Evolutionary conservation across 1,140 invertebrate genomes (phyloP).

Genomic region (Ephestia elutella): DNA sequence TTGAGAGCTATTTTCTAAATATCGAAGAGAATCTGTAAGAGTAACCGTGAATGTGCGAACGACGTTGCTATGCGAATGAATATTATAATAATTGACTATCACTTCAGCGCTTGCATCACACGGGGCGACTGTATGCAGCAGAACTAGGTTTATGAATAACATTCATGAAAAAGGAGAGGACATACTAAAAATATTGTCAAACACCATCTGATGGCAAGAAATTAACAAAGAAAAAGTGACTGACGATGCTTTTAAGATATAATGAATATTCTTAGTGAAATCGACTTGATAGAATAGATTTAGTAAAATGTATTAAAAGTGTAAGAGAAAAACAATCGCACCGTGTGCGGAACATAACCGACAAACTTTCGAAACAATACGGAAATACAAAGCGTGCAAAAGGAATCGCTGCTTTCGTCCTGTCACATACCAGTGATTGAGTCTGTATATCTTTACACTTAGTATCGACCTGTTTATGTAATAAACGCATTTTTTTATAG

Average conservation of each 20-base stretch:
- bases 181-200: not conserved
- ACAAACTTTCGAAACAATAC: slow-evolving; percentile 1
- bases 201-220: too few relatives aligned
- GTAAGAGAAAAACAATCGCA: not conserved
- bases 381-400: not conserved
- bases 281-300: too few relatives aligned
- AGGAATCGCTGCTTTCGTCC: not conserved
- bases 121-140: slow-evolving; percentile 6
- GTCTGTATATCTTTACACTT: too few relatives aligned
- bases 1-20: not conserved
- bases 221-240: too few relatives aligned
- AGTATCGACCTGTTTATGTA: too few relatives aligned
- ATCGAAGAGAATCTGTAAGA: not conserved
- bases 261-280: too few relatives aligned
- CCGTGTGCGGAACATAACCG: slow-evolving; percentile 6
- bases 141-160: not conserved
- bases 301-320: not conserved
- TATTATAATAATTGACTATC: slow-evolving; percentile 68
- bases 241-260: too few relatives aligned
- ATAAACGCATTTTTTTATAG: too few relatives aligned
- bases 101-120: slow-evolving; percentile 26
- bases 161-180: not conserved
- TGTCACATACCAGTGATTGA: not conserved
- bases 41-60: slow-evolving; percentile 21
- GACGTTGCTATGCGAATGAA: slow-evolving; percentile 32